These are phyloP conservation scores for Drosophila nebulosa DNA, from an alignment of 1,140 invertebrate genomes.

Conservation along the genomic window DNA sequence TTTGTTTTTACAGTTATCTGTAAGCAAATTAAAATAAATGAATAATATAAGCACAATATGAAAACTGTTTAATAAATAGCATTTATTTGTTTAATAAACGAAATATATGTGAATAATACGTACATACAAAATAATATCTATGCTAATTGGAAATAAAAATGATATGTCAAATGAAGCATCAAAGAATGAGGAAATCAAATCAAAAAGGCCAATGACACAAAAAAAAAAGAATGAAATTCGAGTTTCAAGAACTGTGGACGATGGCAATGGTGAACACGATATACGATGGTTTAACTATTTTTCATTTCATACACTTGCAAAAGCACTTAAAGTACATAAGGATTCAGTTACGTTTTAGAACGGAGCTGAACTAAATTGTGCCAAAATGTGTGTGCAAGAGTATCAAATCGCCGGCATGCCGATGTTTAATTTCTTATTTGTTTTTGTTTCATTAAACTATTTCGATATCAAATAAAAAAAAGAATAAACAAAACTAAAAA, in stretches of 20 bases:
- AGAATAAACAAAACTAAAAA: background rate
- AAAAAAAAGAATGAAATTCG: too few species aligned
- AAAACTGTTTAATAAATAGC: constrained; percentile 1
- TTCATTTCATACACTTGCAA: background rate
- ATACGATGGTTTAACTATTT: background rate
- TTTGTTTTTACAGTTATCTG: background rate
- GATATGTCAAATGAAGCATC: background rate
- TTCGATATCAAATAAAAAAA: background rate
- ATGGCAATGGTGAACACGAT: background rate
- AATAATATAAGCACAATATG: background rate
- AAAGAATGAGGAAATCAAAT: background rate
- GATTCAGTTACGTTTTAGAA: too few species aligned
- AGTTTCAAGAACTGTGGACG: background rate
- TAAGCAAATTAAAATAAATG: background rate
- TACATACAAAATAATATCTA: background rate
- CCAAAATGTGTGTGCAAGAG: too few species aligned
- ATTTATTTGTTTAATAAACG: constrained; percentile 4
- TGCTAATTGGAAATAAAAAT: background rate
- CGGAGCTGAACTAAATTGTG: too few species aligned
- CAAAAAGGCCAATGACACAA: background rate
- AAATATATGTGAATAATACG: background rate
- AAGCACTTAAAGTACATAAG: background rate
- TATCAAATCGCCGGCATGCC: background rate
- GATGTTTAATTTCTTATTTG: background rate
- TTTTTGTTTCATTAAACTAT: background rate